phyloP scores from a whole-genome alignment of 2,113 vertebrate species.

The Octodon degus region DNA sequence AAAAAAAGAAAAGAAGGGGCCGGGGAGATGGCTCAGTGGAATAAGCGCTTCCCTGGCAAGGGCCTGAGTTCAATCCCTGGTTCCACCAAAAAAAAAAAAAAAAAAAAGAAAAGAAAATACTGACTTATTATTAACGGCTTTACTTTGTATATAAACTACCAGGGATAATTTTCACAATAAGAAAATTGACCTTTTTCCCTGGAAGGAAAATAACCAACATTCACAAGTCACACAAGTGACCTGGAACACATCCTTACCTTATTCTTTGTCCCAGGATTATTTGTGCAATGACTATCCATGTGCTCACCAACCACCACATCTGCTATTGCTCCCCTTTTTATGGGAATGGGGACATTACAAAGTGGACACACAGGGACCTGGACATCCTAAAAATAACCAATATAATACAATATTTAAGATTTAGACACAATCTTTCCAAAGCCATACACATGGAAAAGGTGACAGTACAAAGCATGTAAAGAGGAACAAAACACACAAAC shows the following conservation, averaged over 20 bases:
- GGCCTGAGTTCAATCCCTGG: too few species aligned
- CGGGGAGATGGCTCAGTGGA: too few species aligned
- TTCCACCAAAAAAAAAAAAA: too few species aligned
- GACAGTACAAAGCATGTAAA: rapidly evolving
- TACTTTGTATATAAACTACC: too few species aligned
- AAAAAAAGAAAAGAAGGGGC: too few species aligned
- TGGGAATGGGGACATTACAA: slow-evolving; percentile 91
- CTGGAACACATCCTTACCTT: slow-evolving; percentile 85
- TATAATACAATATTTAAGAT: background rate
- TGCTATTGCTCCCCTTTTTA: slow-evolving; percentile 92
- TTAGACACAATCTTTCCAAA: background rate
- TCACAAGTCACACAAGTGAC: background rate
- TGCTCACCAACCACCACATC: slow-evolving; percentile 94
- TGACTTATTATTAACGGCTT: rapidly evolving
- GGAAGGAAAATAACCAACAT: rapidly evolving
- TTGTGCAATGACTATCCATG: slow-evolving; percentile 92
- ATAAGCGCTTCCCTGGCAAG: too few species aligned
- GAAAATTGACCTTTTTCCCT: rapidly evolving
- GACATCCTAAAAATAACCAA: slow-evolving; percentile 87
- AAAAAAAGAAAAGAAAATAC: background rate
- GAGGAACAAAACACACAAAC: too few species aligned
- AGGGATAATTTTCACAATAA: too few species aligned
- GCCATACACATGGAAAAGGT: background rate
- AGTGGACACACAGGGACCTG: slow-evolving; percentile 96
- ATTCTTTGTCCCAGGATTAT: slow-evolving; percentile 89